These are phyloP conservation scores for Drosophila subpulchrella DNA, from an alignment of 1,140 invertebrate genomes.

Conservation along the genomic window DNA sequence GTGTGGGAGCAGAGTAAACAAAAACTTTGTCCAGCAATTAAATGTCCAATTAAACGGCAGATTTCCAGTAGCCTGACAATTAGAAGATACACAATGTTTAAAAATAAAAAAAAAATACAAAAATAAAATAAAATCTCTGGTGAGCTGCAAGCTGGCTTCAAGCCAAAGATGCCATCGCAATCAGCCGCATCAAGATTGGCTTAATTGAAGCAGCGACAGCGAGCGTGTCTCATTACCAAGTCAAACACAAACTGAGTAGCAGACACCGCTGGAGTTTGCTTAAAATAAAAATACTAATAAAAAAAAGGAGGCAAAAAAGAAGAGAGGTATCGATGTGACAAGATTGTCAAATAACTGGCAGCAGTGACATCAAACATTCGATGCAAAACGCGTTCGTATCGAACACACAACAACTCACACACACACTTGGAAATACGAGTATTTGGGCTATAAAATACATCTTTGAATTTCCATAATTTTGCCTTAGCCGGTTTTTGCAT, in stretches of 20 bases:
- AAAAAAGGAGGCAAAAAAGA: background rate
- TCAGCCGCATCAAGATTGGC: conserved; percentile 57
- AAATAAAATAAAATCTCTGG: conserved; percentile 17
- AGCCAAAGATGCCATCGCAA: conserved; percentile 40
- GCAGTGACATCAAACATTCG: conserved; percentile 57
- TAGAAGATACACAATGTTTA: conserved; percentile 36
- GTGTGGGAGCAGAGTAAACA: conserved; percentile 47
- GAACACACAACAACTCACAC: background rate
- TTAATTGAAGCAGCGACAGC: conserved; percentile 68
- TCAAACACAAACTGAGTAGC: conserved; percentile 56
- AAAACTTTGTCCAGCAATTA: conserved; percentile 20
- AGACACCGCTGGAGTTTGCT: conserved; percentile 16
- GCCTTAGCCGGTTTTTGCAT: conserved; percentile 44
- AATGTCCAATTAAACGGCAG: conserved; percentile 20
- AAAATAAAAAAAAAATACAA: conserved; percentile 12
- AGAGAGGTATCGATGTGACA: conserved; percentile 61
- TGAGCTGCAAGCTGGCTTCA: conserved; percentile 17
- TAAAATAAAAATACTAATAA: conserved; percentile 6
- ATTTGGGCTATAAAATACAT: conserved; percentile 38
- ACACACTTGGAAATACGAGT: background rate
- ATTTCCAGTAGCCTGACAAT: conserved; percentile 44
- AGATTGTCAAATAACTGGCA: conserved; percentile 73
- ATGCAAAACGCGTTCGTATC: conserved; percentile 57
- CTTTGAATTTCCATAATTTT: conserved; percentile 48
- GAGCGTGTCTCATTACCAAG: conserved; percentile 68